Base-by-base conservation (phyloP, 1,140 invertebrate genomes). In the Agraylea sexmaculata region DNA sequence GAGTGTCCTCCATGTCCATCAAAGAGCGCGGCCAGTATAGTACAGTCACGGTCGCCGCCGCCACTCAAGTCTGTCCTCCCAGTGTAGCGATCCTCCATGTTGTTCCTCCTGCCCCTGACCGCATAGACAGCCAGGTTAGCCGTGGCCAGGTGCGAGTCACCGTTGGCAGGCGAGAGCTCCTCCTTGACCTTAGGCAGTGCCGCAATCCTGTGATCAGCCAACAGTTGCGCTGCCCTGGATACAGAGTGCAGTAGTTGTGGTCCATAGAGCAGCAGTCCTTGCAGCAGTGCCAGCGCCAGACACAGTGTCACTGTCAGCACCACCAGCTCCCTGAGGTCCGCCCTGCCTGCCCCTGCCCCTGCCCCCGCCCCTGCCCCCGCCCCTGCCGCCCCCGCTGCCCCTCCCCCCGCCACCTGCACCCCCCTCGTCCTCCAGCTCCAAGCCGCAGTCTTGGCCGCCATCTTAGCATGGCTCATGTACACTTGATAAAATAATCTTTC, bases 1-100 rank as follows among this genome's bases (percentile, higher is more conserved):
- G 91, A 90, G 64, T 92, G 85, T 34, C 90, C 91, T 37, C 90
- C 91, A 63, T 95, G 91, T 1, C 90, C 91, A 70, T 95, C 90
- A 62, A 93, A 94, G 38, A 94, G 78, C 25, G 87, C 89, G 69
- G 87, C 93, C 31, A 94, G 68, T n/a, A n/a, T n/a, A n/a, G n/a
- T n/a, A n/a, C n/a, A n/a, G n/a, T n/a, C n/a, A n/a, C n/a, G n/a
- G n/a, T n/a, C n/a, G n/a, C n/a, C n/a, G n/a, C n/a, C n/a, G n/a
- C n/a, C n/a, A n/a, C n/a, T n/a, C n/a, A n/a, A n/a, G n/a, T n/a
- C n/a, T 2, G 84, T 80, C 35, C 91, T 78, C 17, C 77, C 78
- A 15, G 77, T 79, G 59, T 87, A 89, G 49, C 88, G 73, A 62
- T 95, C 90, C 72, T 94, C 91, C 91, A 95, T 95, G 37, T 82